Evolutionary conservation across 2,113 vertebrate genomes (phyloP), one percentile per base, ranked within the genome.

Genomic region (Numida meleagris): DNA sequence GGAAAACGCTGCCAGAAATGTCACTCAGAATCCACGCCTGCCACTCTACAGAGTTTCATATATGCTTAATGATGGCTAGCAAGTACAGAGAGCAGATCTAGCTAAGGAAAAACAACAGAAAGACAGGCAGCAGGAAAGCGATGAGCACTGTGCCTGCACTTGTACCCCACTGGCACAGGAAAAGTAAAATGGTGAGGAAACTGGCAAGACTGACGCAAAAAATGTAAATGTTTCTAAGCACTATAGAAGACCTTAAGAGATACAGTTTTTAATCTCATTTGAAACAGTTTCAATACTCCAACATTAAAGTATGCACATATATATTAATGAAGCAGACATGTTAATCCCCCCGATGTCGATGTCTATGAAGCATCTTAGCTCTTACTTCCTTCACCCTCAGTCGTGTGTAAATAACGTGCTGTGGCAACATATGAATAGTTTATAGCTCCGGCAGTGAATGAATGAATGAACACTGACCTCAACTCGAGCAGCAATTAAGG

Each of bases 401-500:
- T 98, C 98, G 98, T 97, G 97, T 98, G 98, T 98, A 98, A 99
- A 98, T 98, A 98, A 99, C 98, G 97, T 97, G 98, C 98, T 98
- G 98, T 98, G 98, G 98, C 98, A 98, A 98, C 98, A 98, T 97
- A 98, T 98, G 98, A 98, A 99, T 98, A 98, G 96, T 98, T 98
- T 98, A 99, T 98, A 98, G 98, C 97, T 97, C 97, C 82, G 92
- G 94, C 80, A 93, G 93, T 88, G 90, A 98, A 98, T 97, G 98
- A 96, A 96, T 96, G 96, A 98, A 98, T 98, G 97, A 96, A 96
- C 86, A 65, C 89, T 92, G 96, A 96, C 96, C 95, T 96, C 96
- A 96, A 96, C 95, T 46, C 89, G 65, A 95, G 91, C 79, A 94
- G 93, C 94, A 94, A 94, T 97, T 96, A 96, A 96, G 91, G 95